Conservation (phyloP, 2,113 vertebrate species). For the Zosterops borbonicus region DNA sequence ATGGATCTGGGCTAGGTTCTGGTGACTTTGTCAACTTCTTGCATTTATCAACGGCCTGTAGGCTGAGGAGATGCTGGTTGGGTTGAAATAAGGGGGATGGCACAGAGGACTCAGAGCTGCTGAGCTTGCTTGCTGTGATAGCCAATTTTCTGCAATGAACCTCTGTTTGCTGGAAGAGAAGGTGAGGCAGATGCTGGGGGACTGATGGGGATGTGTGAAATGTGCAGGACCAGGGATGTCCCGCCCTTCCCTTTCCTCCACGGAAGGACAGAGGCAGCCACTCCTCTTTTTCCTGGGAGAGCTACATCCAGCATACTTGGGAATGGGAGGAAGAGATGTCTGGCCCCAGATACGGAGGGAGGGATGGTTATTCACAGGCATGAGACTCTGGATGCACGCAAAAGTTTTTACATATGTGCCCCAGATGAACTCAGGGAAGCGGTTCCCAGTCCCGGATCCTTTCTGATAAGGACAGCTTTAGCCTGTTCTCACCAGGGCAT, state of each 20-base stretch:
- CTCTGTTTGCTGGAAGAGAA: background rate
- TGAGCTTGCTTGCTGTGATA: background rate
- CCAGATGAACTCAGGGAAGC: constrained; percentile 10
- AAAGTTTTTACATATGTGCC: constrained; percentile 14
- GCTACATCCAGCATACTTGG: background rate
- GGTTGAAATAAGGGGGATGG: background rate
- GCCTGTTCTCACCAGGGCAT: background rate
- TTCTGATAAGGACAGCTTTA: background rate
- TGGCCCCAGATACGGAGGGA: background rate
- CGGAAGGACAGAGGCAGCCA: background rate
- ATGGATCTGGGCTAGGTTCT: background rate
- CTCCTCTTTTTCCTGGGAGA: background rate
- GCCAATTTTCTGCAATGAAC: background rate
- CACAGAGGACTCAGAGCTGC: background rate
- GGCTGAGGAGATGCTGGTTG: background rate
- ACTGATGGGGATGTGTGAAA: background rate
- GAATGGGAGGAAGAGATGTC: background rate
- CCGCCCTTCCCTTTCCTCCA: background rate
- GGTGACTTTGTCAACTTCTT: constrained; percentile 33
- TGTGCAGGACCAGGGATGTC: background rate
- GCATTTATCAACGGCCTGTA: background rate
- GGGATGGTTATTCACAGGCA: background rate
- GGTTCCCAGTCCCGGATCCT: background rate
- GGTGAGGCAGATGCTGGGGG: background rate
- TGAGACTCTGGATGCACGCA: background rate